Evolutionary conservation across 2,797 vertebrate species (phyloP), one percentile per base, ranked within the genome.

Genomic region (Sebastes glaucus): DNA sequence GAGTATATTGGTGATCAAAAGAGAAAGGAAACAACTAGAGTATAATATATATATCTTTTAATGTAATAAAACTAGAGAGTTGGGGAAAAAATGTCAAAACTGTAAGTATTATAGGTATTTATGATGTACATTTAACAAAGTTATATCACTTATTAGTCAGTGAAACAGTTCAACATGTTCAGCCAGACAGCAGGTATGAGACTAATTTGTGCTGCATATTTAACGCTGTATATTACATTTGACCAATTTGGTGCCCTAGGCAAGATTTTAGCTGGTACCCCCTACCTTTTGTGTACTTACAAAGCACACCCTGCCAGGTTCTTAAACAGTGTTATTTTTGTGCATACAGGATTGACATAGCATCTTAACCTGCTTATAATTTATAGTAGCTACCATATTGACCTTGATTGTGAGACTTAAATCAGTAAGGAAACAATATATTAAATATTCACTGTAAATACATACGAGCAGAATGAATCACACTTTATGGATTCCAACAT

Each of bases 291-390:
- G 6, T 46, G 42, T 18, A 0, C 42, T 18, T 0, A 18, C 42
- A 46, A 18, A 46, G 42, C 42, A 0, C 42, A 46, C 42, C 42
- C 42, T 46, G 0, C 42, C 6, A 0, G 14, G 0, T 46, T 18
- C 42, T 46, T 46, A 46, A 46, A 46, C 0, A 0, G 42, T 46
- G 42, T 46, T 46, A 46, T 46, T 18, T 18, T 7, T 46, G 16
- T 46, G 42, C 16, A 46, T 46, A 18, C 16, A 46, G 42, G 42
- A 46, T 46, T 46, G 42, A 18, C 42, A 46, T 46, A 18, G 42
- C 42, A 0, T 46, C 42, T 46, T 46, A 18, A 46, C 42, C 42
- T 46, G 42, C 42, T 46, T 46, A 18, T 46, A 46, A 46, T 46
- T 18, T 46, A 16, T 0, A 42, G 38, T 16, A 7, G 16, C 46